Percentiles rank a stretch among this genome's conserved stretches.
Conservation (phyloP, 2,797 vertebrate species). For the Geotria australis region DNA sequence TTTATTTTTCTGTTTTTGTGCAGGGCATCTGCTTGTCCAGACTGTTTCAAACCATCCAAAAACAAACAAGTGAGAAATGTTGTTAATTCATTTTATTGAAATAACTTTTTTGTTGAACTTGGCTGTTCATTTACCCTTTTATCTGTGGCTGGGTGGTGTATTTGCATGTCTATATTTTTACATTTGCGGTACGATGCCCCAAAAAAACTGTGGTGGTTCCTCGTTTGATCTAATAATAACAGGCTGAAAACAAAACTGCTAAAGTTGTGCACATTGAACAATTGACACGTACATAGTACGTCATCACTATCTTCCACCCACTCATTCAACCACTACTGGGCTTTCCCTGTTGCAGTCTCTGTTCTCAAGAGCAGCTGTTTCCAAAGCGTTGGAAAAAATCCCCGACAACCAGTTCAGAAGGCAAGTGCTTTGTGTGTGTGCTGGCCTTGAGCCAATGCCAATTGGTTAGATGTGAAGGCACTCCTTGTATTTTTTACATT, state of each 20-base stretch:
- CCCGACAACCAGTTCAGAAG: conserved; percentile 35
- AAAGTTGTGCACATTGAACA: no score
- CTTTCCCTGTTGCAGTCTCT: conserved; percentile 25
- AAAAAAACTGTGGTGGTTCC: no score
- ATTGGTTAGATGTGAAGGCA: background rate
- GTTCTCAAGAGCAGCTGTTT: conserved; percentile 87
- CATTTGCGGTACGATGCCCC: no score
- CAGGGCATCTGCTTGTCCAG: background rate
- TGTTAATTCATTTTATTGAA: no score
- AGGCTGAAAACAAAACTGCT: no score
- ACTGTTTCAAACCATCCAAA: background rate
- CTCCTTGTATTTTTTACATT: background rate
- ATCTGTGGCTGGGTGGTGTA: no score
- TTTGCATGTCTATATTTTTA: no score
- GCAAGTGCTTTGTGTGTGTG: conserved; percentile 14
- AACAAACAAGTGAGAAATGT: background rate
- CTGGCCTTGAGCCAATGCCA: no score
- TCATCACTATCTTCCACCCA: background rate
- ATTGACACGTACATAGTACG: no score
- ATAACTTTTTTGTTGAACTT: no score
- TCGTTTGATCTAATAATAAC: no score
- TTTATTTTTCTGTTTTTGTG: background rate
- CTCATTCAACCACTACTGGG: background rate
- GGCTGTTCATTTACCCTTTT: no score
- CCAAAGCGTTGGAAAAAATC: conserved; percentile 77